Conservation (phyloP, 2,113 vertebrate species). For the Indicator maculatus region DNA sequence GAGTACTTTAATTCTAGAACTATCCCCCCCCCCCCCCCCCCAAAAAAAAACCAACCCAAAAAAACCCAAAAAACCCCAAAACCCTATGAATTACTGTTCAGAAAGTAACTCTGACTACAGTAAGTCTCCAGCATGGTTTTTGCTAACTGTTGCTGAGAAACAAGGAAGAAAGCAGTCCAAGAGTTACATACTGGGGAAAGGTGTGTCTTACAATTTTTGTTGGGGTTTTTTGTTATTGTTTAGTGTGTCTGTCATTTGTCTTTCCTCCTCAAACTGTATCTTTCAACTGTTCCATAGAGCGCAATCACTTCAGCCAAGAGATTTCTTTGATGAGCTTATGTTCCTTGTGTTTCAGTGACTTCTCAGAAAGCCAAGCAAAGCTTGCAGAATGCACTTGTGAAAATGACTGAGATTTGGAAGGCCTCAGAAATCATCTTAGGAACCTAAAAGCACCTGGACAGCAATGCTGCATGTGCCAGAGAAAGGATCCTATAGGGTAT, state of each 20-base stretch:
- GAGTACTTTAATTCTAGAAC: neutral
- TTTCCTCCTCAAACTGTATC: neutral
- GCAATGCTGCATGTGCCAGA: neutral
- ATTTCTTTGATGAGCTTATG: neutral
- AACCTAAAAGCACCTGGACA: neutral
- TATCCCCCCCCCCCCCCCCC: neutral
- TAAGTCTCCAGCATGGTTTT: neutral
- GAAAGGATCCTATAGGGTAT: neutral
- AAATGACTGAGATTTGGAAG: neutral
- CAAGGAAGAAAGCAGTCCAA: neutral
- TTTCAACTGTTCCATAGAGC: neutral
- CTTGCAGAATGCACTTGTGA: neutral
- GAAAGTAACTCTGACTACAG: neutral
- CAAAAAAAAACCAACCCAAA: too few species aligned
- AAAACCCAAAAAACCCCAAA: neutral
- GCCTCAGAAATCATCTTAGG: neutral
- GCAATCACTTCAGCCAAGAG: neutral
- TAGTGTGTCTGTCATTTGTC: neutral
- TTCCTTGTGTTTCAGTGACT: neutral
- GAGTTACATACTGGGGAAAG: neutral
- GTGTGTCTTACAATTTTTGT: neutral
- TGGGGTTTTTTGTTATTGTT: neutral
- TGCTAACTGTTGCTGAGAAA: neutral
- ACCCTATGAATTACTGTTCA: neutral
- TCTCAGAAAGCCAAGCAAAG: neutral